Conservation (phyloP, 2,113 vertebrate genomes). For the Protobothrops flavoviridis region DNA sequence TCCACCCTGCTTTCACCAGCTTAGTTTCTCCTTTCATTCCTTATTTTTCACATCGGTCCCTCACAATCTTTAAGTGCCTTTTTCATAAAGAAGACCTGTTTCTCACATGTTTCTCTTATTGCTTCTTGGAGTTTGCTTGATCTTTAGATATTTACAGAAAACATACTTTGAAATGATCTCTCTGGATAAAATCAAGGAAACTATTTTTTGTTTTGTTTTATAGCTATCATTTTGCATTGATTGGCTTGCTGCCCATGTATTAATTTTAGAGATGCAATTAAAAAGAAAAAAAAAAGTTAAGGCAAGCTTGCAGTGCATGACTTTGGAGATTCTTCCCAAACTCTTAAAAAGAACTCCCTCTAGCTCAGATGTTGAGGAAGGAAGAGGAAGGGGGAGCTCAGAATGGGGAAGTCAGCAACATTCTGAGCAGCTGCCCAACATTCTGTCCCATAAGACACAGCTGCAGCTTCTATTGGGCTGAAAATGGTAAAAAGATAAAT, state of each 20-base stretch:
- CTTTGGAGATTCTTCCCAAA: neutral
- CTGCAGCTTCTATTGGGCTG: neutral
- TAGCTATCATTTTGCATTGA: neutral
- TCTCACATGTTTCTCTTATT: neutral
- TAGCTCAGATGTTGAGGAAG: neutral
- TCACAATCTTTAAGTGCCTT: neutral
- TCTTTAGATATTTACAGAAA: neutral
- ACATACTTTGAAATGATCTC: neutral
- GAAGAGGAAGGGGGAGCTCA: neutral
- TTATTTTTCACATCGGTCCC: neutral
- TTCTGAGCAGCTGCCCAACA: neutral
- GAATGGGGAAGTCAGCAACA: neutral
- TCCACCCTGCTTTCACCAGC: neutral
- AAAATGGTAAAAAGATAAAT: neutral
- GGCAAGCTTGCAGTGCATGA: neutral
- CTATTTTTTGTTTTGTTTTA: neutral
- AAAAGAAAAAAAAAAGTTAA: neutral
- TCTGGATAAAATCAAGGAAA: neutral
- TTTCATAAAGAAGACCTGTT: neutral
- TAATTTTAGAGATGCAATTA: neutral
- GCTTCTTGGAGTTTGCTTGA: neutral
- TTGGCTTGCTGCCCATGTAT: neutral
- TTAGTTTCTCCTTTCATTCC: neutral
- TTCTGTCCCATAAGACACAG: neutral
- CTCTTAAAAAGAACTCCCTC: neutral